Percentiles rank a stretch among this genome's conserved stretches.
These are phyloP conservation scores for Periophthalmus magnuspinnatus DNA, from an alignment of 2,797 vertebrate genomes.

Conservation along the genomic window DNA sequence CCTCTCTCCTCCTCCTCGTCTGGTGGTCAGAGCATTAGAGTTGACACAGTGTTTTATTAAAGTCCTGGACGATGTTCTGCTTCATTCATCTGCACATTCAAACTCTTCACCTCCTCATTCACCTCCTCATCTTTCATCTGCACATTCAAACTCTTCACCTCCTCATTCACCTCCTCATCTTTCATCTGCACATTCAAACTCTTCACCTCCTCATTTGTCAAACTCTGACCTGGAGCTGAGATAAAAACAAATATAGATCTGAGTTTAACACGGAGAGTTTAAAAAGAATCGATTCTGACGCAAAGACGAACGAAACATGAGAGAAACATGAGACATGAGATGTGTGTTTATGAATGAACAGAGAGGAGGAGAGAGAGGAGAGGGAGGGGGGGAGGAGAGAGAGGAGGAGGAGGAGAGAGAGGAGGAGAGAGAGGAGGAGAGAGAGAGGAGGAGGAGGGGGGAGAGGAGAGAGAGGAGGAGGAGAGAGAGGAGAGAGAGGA, in stretches of 20 bases:
- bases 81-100: conserved; percentile 73
- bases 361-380: no score
- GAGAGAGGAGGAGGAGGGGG: no score
- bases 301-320: conserved; percentile 32
- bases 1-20: no score
- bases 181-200: conserved; percentile 72
- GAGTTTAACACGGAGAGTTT: conserved; percentile 39
- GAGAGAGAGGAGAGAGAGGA: no score
- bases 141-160: conserved; percentile 65
- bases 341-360: no score
- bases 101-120: conserved; percentile 65
- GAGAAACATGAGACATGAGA: no score
- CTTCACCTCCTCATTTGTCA: conserved; percentile 69
- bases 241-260: no score
- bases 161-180: conserved; percentile 68
- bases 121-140: no score
- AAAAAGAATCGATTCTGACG: conserved; percentile 38
- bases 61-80: conserved; percentile 58
- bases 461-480: no score
- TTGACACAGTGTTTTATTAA: conserved; percentile 72
- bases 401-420: no score
- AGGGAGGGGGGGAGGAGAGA: no score
- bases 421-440: no score
- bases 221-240: conserved; percentile 24
- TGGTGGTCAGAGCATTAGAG: conserved; percentile 48